phyloP scores from a whole-genome alignment of 2,113 vertebrate genomes.

The Pangasianodon gigas region DNA sequence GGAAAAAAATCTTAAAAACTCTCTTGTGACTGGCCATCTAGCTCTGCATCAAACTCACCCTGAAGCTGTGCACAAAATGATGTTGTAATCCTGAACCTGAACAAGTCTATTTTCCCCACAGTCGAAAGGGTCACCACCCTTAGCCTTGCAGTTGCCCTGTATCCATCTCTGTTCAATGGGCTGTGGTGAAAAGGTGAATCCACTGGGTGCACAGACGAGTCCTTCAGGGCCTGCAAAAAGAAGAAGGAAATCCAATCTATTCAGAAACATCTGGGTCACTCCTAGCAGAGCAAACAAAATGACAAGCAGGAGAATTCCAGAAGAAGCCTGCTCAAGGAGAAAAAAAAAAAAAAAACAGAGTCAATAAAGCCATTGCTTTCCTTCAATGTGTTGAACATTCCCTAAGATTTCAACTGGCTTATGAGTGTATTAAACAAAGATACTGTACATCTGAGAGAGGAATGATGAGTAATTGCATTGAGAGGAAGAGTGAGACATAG shows the following conservation, averaged over 20 bases:
- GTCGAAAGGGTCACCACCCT: constrained; percentile 29
- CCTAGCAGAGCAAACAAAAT: neutral
- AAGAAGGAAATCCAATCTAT: constrained; percentile 6
- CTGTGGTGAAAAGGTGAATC: constrained; percentile 17
- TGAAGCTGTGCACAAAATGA: constrained; percentile 1
- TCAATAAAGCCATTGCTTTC: neutral
- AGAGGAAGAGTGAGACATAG: neutral
- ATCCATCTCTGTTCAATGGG: constrained; percentile 10
- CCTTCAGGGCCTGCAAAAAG: constrained; percentile 10
- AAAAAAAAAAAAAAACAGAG: constrained; percentile 16
- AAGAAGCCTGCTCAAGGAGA: neutral
- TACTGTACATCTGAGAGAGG: constrained; percentile 19
- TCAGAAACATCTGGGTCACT: constrained; percentile 11
- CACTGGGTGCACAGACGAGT: neutral
- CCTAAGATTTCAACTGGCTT: neutral
- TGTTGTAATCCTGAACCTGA: constrained; percentile 28
- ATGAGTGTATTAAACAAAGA: neutral
- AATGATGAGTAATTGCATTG: constrained; percentile 5
- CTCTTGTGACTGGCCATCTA: constrained; percentile 3
- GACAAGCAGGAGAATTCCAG: neutral
- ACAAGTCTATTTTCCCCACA: constrained; percentile 2
- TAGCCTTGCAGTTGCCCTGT: constrained; percentile 2
- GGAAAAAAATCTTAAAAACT: neutral
- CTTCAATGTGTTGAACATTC: neutral
- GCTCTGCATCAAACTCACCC: constrained; percentile 9